phyloP scores from a whole-genome alignment of 2,888 invertebrate genomes.

The Cheilosia vernalis region DNA sequence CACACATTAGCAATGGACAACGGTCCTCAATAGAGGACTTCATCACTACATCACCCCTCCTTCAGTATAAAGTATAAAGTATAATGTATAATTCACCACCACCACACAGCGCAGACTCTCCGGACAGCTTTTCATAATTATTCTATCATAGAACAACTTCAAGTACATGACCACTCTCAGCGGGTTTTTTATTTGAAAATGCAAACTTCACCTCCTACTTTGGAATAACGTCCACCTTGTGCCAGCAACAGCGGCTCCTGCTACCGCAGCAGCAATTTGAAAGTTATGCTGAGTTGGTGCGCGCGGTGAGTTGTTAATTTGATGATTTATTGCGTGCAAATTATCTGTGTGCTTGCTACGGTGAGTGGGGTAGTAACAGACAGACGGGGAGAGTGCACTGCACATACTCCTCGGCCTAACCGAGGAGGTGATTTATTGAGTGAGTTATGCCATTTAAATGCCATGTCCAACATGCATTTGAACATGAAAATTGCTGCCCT shows the following conservation, averaged over 20 bases:
- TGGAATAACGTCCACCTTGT: conserved; percentile 33
- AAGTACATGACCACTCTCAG: conserved; percentile 62
- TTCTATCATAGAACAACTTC: conserved; percentile 58
- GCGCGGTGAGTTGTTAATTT: conserved; percentile 73
- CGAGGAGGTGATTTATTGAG: conserved; percentile 73
- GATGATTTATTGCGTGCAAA: conserved; percentile 75
- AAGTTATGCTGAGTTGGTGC: conserved; percentile 64
- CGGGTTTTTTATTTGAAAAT: conserved; percentile 57
- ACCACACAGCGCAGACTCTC: not conserved
- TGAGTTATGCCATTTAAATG: conserved; percentile 72
- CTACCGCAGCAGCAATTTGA: conserved; percentile 57
- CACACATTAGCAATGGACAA: conserved; percentile 43
- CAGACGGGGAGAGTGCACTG: not conserved
- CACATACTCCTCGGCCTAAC: conserved; percentile 21
- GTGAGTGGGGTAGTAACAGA: conserved; percentile 22
- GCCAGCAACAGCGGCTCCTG: conserved; percentile 24
- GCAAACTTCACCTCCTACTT: conserved; percentile 62
- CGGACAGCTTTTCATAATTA: conserved; percentile 59
- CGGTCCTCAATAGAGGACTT: conserved; percentile 37
- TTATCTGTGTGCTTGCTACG: conserved; percentile 55
- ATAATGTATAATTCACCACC: not conserved
- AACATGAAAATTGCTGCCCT: conserved; percentile 60
- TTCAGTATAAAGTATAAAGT: not conserved
- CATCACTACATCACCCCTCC: conserved; percentile 16
- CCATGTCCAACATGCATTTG: conserved; percentile 67